Percentiles rank a stretch among this genome's conserved stretches.
Evolutionary conservation across 1,140 invertebrate genomes (phyloP).

Genomic region (Drosophila nasuta): DNA sequence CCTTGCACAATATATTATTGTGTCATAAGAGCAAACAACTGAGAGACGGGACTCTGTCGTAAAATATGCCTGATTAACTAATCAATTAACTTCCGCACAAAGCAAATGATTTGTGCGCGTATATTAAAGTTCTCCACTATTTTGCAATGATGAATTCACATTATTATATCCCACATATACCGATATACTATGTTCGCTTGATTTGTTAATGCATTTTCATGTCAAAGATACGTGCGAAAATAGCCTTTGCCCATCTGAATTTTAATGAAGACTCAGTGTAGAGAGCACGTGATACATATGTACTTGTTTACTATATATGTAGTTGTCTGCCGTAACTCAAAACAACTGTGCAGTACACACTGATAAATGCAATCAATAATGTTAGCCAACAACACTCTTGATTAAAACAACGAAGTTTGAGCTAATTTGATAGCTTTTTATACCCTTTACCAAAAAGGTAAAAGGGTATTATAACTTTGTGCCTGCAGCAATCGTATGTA

Average conservation of each 20-base stretch:
- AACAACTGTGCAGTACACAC: slow-evolving; percentile 17
- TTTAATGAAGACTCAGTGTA: slow-evolving; percentile 9
- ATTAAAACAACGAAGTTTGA: slow-evolving; percentile 34
- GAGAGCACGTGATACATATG: slow-evolving; percentile 21
- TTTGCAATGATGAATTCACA: background rate
- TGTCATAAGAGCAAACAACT: slow-evolving; percentile 46
- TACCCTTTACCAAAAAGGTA: too few relatives aligned
- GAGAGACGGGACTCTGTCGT: background rate
- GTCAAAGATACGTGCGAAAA: background rate
- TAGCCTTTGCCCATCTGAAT: slow-evolving; percentile 10
- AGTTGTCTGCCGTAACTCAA: background rate
- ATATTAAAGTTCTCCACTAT: background rate
- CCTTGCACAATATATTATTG: slow-evolving; percentile 27
- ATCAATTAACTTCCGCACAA: slow-evolving; percentile 5
- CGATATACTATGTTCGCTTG: background rate
- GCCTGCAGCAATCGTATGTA: too few relatives aligned
- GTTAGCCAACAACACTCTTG: slow-evolving; percentile 12
- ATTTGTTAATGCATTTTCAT: slow-evolving; percentile 3
- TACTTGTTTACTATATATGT: background rate
- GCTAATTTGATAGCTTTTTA: slow-evolving; percentile 17
- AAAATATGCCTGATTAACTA: slow-evolving; percentile 19
- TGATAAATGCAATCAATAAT: slow-evolving; percentile 20
- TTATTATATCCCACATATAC: background rate
- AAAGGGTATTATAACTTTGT: too few relatives aligned
- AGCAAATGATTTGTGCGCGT: background rate